phyloP scores from a whole-genome alignment of 1,140 invertebrate species.

The Brachionus plicatilis region DNA sequence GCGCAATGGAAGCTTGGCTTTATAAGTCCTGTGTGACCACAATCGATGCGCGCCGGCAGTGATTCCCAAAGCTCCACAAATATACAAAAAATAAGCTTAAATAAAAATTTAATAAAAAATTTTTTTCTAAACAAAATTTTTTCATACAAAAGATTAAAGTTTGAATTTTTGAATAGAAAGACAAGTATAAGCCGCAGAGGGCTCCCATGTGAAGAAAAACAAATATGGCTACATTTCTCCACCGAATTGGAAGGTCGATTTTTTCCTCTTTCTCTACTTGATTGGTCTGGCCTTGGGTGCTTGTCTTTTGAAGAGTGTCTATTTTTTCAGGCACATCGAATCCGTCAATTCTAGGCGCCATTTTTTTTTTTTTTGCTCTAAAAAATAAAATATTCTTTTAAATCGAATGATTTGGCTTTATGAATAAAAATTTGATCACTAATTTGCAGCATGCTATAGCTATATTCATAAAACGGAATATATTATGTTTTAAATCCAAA shows the following conservation, averaged over 20 bases:
- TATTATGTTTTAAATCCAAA: not conserved
- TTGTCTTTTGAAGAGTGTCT: not conserved
- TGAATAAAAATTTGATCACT: not conserved
- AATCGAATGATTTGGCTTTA: not conserved
- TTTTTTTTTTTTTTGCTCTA: not conserved
- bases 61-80: conserved; percentile 65
- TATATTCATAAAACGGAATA: not conserved
- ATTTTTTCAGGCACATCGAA: not conserved
- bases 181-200: conserved; percentile 74
- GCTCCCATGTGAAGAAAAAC: conserved; percentile 75
- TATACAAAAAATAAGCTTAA: conserved; percentile 58
- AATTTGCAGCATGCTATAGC: not conserved
- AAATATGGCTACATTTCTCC: conserved; percentile 85
- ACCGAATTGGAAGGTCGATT: conserved; percentile 83
- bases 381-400: not conserved
- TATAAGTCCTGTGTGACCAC: conserved; percentile 88
- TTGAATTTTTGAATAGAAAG: conserved; percentile 70
- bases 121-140: not conserved
- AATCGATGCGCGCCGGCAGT: conserved; percentile 88
- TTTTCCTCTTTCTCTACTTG: conserved; percentile 87
- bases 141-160: conserved; percentile 69
- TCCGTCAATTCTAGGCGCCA: conserved; percentile 29
- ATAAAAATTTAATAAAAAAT: conserved; percentile 29
- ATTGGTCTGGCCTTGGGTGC: conserved; percentile 52
- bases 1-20: conserved; percentile 78